Base-by-base conservation (phyloP, 2,113 vertebrate species). In the Neofelis nebulosa region DNA sequence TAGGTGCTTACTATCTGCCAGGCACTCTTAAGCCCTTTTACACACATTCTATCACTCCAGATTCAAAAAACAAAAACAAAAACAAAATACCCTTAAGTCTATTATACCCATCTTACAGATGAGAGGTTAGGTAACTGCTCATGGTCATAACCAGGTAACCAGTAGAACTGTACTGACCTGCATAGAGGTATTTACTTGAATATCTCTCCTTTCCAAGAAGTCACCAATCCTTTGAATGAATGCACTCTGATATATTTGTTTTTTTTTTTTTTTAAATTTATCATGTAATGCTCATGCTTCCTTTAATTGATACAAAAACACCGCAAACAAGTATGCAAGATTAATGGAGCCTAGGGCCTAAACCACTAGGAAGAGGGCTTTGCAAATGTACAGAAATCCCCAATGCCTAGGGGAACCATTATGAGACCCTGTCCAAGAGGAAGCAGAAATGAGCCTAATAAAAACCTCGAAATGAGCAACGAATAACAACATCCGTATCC, bases 401-500 rank as follows among this genome's bases (percentile, higher is more conserved):
- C 36, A 50, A 1, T 8, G 3, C 19, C 3, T 7, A 41, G 0
- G 25, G 12, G 27, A 84, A 38, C 6, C 16, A 27, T 5, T 25
- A 38, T 0, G 38, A 41, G 21, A 76, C 18, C 21, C 33, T 95
- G 73, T 55, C n/a, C 71, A 69, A 69, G 4, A 9, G 65, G 81
- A 82, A 55, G 50, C 29, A 91, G 66, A 86, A 69, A 83, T 7
- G 14, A 79, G 11, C 61, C 71, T 79, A 55, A 52, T 21, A 38
- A 86, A 78, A 89, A 68, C 31, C 9, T 41, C 21, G 41, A 82
- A 76, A 61, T 33, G 48, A 50, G 63, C 57, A 41, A 55, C 27
- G n/a, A 33, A 29, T n/a, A n/a, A n/a, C 4, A 29, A 38, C 36
- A 11, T 52, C 18, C 9, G 1, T 41, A 86, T 55, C 7, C 85